These are phyloP conservation scores for Corythornis vintsioides DNA, from an alignment of 2,113 vertebrate genomes.

Conservation along the genomic window DNA sequence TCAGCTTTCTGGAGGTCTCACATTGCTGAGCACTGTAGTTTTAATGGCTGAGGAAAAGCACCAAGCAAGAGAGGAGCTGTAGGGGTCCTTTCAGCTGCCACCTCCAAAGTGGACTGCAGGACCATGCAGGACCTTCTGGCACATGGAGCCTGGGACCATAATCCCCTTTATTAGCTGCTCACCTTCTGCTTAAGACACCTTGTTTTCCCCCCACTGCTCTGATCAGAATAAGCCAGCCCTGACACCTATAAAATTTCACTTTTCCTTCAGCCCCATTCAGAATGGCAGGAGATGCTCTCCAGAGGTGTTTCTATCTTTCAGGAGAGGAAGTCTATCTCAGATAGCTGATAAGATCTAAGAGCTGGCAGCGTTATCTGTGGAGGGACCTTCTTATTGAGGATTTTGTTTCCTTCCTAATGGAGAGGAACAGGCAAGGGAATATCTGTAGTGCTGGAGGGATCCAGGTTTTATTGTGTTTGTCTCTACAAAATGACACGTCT, in stretches of 20 bases:
- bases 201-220: not conserved
- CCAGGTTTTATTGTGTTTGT: not conserved
- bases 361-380: not conserved
- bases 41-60: not conserved
- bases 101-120: not conserved
- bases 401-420: not conserved
- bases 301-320: not conserved
- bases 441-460: not conserved
- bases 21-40: not conserved
- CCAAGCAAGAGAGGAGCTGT: not conserved
- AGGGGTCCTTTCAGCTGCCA: not conserved
- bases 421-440: not conserved
- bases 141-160: not conserved
- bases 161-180: not conserved
- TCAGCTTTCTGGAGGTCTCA: not conserved
- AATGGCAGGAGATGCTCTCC: not conserved
- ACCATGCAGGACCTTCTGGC: not conserved
- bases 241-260: not conserved
- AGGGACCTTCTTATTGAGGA: not conserved
- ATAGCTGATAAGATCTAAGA: not conserved
- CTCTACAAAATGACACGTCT: fast-evolving
- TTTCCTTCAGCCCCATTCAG: not conserved
- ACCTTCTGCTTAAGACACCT: not conserved
- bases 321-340: not conserved
- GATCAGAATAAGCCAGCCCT: not conserved